Evolutionary conservation across 2,113 vertebrate species (phyloP).

Genomic region (Sclerurus mexicanus): DNA sequence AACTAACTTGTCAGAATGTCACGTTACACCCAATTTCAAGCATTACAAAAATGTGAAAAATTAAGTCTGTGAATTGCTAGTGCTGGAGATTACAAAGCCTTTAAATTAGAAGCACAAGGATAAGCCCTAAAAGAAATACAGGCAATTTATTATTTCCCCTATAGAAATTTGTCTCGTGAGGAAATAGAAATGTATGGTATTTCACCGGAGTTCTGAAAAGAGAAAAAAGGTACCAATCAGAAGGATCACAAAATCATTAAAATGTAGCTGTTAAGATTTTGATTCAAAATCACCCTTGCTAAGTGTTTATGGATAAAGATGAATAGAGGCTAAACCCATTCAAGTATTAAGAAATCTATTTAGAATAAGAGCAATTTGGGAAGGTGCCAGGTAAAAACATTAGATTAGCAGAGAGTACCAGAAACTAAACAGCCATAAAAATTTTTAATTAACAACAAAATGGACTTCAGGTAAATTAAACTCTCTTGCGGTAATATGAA

Average conservation of each 20-base stretch:
- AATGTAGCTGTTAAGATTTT: neutral
- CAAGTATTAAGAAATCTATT: neutral
- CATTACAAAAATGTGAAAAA: neutral
- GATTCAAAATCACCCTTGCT: neutral
- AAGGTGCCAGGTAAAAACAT: slow-evolving; percentile 4
- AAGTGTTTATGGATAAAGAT: neutral
- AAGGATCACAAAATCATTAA: neutral
- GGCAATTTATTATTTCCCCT: neutral
- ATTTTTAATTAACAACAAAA: neutral
- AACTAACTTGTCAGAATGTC: neutral
- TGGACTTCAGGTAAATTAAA: slow-evolving; percentile 22
- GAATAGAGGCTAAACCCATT: neutral
- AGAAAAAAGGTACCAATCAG: neutral
- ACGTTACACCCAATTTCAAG: neutral
- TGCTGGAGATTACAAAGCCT: neutral
- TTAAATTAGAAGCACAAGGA: neutral
- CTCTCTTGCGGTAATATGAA: neutral
- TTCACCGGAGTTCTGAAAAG: neutral
- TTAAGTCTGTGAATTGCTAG: neutral
- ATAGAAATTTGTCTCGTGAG: neutral
- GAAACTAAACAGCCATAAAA: slow-evolving; percentile 9
- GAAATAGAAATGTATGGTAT: neutral
- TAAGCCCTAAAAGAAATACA: neutral
- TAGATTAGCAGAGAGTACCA: neutral
- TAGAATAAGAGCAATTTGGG: neutral